Percentiles rank a stretch among this genome's conserved stretches.
phyloP scores from a whole-genome alignment of 2,797 vertebrate genomes.

The Acanthurus tractus region DNA sequence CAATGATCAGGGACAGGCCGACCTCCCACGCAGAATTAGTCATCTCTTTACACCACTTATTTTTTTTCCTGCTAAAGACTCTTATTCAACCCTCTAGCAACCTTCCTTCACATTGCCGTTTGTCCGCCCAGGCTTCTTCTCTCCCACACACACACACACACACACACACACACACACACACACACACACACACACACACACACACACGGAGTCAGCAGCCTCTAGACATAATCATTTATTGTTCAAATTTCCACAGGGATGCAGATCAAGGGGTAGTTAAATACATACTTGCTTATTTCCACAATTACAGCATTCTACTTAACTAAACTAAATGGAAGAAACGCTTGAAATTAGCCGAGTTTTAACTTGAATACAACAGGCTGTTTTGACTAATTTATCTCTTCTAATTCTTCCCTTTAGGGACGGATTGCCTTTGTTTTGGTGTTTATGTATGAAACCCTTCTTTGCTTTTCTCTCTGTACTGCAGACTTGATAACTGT shows the following conservation, averaged over 20 bases:
- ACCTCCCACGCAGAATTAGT: conserved; percentile 87
- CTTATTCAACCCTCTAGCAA: conserved; percentile 77
- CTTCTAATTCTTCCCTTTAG: not conserved
- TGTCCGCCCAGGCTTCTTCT: conserved; percentile 57
- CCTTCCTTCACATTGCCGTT: conserved; percentile 65
- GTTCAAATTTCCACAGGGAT: conserved; percentile 54
- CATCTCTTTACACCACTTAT: conserved; percentile 82
- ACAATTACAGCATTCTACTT: not conserved
- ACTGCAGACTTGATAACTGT: not conserved
- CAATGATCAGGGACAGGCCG: conserved; percentile 81
- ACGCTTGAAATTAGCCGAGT: not conserved
- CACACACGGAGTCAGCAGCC: conserved; percentile 46
- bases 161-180: conserved; percentile 25
- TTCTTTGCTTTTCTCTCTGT: not conserved
- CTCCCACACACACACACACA: conserved; percentile 46
- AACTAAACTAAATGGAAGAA: conserved; percentile 15
- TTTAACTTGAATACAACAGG: conserved; percentile 21
- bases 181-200: conserved; percentile 38
- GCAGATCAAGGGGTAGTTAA: conserved; percentile 43
- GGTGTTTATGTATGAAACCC: not conserved
- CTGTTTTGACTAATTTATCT: conserved; percentile 6
- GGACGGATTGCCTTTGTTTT: conserved; percentile 10
- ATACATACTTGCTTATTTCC: conserved; percentile 28
- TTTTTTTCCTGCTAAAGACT: conserved; percentile 69
- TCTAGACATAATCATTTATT: conserved; percentile 57